phyloP scores from a whole-genome alignment of 2,888 invertebrate genomes.

The Sarcophaga subvicina region DNA sequence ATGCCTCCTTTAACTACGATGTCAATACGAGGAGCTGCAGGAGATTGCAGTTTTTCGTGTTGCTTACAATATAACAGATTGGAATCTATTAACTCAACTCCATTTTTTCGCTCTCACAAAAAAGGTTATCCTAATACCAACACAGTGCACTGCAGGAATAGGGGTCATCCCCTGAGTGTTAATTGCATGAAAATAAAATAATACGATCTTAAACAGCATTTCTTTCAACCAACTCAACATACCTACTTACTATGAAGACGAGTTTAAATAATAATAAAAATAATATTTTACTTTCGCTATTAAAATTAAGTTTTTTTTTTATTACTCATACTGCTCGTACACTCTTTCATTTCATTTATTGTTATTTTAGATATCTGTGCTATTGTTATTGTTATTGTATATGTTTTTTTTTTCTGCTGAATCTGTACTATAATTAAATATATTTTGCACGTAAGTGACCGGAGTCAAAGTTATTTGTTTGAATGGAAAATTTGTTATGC shows the following conservation, averaged over 20 bases:
- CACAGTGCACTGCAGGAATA: too few relatives aligned
- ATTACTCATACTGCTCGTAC: neutral
- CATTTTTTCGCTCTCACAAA: too few relatives aligned
- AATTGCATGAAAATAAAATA: too few relatives aligned
- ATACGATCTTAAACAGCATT: neutral
- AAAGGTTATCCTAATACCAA: too few relatives aligned
- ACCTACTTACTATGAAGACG: neutral
- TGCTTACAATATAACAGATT: too few relatives aligned
- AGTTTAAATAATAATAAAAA: neutral
- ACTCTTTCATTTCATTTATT: neutral
- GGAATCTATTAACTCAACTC: too few relatives aligned
- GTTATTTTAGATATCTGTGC: conserved; percentile 3
- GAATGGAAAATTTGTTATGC: conserved; percentile 43
- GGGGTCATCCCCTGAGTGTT: too few relatives aligned
- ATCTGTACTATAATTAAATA: conserved; percentile 46
- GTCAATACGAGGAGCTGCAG: too few relatives aligned
- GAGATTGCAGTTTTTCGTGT: too few relatives aligned
- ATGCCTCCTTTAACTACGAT: too few relatives aligned
- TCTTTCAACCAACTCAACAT: neutral
- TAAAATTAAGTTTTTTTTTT: conserved; percentile 53
- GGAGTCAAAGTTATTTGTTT: conserved; percentile 63
- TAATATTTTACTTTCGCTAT: conserved; percentile 64
- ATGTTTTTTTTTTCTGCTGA: neutral
- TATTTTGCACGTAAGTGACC: conserved; percentile 67
- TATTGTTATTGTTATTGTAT: conserved; percentile 1